Conservation (phyloP, 1,140 invertebrate species). For the Drosophila busckii region DNA sequence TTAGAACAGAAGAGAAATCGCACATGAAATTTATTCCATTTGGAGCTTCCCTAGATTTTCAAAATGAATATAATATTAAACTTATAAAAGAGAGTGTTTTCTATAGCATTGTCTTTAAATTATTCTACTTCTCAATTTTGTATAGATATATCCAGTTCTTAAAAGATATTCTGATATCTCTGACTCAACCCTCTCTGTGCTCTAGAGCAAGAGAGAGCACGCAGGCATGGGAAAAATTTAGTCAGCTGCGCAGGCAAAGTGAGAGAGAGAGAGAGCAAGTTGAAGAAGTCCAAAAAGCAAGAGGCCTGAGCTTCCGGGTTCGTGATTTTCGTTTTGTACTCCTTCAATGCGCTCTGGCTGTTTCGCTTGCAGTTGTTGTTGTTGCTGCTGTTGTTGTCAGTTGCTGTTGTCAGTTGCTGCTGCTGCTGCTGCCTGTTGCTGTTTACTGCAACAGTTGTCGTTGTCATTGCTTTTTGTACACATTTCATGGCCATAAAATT, state of each 20-base stretch:
- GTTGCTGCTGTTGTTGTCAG: slow-evolving; percentile 6
- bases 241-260: slow-evolving; percentile 2
- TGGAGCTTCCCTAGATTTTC: no score
- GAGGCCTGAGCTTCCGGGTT: slow-evolving; percentile 65
- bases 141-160: no score
- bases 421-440: slow-evolving; percentile 27
- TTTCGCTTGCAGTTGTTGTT: no score
- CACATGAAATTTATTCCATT: no score
- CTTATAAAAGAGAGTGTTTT: no score
- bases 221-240: background rate
- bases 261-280: slow-evolving; percentile 7
- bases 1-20: no score
- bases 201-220: no score
- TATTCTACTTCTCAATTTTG: no score
- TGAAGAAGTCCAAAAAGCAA: slow-evolving; percentile 21
- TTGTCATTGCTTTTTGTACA: slow-evolving; percentile 57
- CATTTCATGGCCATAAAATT: slow-evolving; percentile 64
- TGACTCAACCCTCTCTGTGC: no score
- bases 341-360: background rate
- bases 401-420: slow-evolving; percentile 23
- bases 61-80: no score
- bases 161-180: no score
- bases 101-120: no score
- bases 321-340: slow-evolving; percentile 62
- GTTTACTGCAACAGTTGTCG: slow-evolving; percentile 30